Evolutionary conservation across 1,140 invertebrate genomes (phyloP).

Genomic region (Neodiprion virginianus): DNA sequence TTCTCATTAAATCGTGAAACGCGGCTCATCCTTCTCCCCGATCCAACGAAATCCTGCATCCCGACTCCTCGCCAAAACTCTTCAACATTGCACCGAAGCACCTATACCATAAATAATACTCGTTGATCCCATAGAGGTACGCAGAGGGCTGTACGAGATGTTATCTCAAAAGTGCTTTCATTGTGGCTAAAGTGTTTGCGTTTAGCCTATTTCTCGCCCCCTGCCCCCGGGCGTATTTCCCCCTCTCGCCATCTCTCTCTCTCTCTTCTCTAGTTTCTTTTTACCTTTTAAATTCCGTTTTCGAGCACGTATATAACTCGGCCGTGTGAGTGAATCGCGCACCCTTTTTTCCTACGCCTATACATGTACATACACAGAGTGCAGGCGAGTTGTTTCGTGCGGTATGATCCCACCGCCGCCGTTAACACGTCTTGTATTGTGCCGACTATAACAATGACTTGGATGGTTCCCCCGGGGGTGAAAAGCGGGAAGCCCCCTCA

Average conservation of each 20-base stretch:
- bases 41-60: too few relatives aligned
- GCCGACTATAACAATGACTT: neutral
- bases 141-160: neutral
- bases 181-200: neutral
- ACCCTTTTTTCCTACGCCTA: neutral
- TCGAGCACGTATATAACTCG: too few relatives aligned
- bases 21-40: too few relatives aligned
- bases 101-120: too few relatives aligned
- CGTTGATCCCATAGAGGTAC: too few relatives aligned
- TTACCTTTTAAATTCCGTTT: too few relatives aligned
- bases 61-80: too few relatives aligned
- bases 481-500: neutral
- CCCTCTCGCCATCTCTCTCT: too few relatives aligned
- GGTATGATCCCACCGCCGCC: slow-evolving; percentile 3
- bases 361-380: neutral
- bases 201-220: neutral
- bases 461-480: neutral
- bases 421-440: slow-evolving; percentile 5
- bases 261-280: too few relatives aligned
- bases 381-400: neutral
- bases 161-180: neutral
- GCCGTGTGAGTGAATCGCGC: neutral
- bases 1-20: too few relatives aligned
- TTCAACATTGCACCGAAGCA: too few relatives aligned
- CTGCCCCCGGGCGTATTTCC: too few relatives aligned